These are phyloP conservation scores for Xestia sexstrigata DNA, from an alignment of 2,888 invertebrate species.

Conservation along the genomic window DNA sequence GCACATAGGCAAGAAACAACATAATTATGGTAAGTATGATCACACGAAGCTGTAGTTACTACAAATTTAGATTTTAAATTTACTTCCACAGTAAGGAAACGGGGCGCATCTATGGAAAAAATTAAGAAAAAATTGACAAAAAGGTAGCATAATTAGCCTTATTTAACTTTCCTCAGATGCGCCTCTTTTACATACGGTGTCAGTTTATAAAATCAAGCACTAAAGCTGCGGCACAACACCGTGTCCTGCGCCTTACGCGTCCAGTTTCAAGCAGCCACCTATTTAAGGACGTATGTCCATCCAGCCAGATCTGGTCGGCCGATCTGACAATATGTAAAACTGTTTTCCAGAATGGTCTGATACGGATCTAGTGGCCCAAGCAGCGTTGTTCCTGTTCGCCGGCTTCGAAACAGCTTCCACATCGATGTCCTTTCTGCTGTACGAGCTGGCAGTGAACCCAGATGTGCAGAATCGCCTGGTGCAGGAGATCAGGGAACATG, in stretches of 20 bases:
- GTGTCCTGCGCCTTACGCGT: not conserved
- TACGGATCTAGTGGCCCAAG: conserved; percentile 84
- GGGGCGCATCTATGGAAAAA: not conserved
- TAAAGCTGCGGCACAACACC: not conserved
- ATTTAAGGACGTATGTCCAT: not conserved
- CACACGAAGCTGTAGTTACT: not conserved
- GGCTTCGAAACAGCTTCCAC: conserved; percentile 88
- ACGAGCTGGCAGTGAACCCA: conserved; percentile 90
- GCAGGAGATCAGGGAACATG: conserved; percentile 88
- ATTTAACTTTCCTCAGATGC: no score
- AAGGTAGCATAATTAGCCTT: no score
- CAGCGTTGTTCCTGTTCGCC: conserved; percentile 88
- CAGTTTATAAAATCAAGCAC: not conserved
- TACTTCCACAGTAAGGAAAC: not conserved
- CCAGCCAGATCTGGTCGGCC: not conserved
- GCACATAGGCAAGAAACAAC: conserved; percentile 70
- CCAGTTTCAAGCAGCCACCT: not conserved
- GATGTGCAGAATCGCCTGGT: conserved; percentile 89
- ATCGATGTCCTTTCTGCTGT: conserved; percentile 85
- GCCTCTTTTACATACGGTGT: not conserved
- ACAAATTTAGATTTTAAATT: no score
- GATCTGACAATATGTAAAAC: not conserved
- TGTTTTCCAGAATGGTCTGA: conserved; percentile 77
- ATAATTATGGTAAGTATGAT: conserved; percentile 35
- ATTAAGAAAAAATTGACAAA: no score